Percentiles rank a stretch among this genome's conserved stretches.
phyloP scores from a whole-genome alignment of 2,888 invertebrate genomes.

The Koerneria pararmatus region DNA sequence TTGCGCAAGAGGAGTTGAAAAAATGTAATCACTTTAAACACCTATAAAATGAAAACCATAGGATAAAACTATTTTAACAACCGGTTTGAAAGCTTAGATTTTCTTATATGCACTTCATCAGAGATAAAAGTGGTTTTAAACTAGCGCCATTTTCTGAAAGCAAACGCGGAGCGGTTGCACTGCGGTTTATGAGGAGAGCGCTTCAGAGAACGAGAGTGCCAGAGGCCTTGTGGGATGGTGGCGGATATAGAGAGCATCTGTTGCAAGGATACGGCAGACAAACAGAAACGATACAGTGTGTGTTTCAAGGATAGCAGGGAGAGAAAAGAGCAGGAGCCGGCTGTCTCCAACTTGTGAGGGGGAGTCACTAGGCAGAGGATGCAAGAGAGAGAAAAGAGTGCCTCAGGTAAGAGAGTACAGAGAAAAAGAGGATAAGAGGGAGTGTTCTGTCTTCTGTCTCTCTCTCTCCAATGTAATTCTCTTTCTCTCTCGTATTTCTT shows the following conservation, averaged over 20 bases:
- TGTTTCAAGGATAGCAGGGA: no score
- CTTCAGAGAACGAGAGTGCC: conserved; percentile 16
- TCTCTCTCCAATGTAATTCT: background rate
- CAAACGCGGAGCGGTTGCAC: conserved; percentile 6
- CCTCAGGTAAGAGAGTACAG: background rate
- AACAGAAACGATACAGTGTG: no score
- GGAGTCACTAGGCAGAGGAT: conserved; percentile 8
- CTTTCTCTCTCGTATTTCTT: background rate
- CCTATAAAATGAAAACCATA: background rate
- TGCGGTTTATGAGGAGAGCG: conserved; percentile 21
- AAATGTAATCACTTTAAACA: background rate
- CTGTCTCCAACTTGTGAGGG: background rate
- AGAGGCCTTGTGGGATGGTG: background rate
- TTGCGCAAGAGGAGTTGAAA: no score
- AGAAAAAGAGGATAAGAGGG: conserved; percentile 1
- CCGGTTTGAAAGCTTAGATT: no score
- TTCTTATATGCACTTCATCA: no score
- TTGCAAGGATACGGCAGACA: no score
- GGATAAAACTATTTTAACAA: no score
- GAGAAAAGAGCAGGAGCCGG: no score
- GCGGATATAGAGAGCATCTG: no score
- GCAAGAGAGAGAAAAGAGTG: background rate
- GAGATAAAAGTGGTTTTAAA: no score
- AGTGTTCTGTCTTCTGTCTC: background rate
- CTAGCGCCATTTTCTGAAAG: no score